Evolutionary conservation across 2,113 vertebrate species (phyloP).

Genomic region (Acanthisitta chloris): DNA sequence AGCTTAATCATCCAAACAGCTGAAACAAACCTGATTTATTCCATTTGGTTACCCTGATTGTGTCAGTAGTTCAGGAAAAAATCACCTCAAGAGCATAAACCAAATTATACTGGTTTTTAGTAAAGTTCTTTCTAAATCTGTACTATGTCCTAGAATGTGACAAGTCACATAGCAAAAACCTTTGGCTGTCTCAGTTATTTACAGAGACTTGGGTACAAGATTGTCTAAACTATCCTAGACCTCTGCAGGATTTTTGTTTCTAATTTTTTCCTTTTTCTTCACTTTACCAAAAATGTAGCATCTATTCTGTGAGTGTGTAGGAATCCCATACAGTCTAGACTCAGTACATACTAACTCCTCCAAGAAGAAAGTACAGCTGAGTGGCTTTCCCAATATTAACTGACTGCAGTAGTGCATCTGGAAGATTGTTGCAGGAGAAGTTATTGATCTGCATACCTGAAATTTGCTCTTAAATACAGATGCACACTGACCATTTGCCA

Average conservation of each 20-base stretch:
- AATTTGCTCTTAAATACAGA: neutral
- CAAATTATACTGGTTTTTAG: neutral
- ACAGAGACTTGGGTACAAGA: neutral
- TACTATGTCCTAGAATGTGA: neutral
- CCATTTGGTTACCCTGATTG: neutral
- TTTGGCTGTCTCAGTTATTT: neutral
- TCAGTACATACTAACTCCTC: neutral
- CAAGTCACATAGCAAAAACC: neutral
- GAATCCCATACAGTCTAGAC: neutral
- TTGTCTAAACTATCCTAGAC: neutral
- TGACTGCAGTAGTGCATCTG: neutral
- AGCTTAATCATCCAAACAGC: neutral
- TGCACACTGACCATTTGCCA: neutral
- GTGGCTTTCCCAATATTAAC: neutral
- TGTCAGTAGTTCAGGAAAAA: neutral
- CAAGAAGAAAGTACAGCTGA: neutral
- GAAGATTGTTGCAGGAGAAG: neutral
- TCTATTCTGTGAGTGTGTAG: neutral
- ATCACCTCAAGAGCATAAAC: neutral
- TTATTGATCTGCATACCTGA: rapidly evolving
- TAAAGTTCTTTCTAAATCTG: neutral
- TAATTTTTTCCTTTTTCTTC: neutral
- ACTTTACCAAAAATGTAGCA: neutral
- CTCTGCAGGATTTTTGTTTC: neutral
- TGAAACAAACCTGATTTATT: neutral